Percentiles rank a stretch among this genome's conserved stretches.
Conservation (phyloP, 2,797 vertebrate genomes). For the Poecile montanus region DNA sequence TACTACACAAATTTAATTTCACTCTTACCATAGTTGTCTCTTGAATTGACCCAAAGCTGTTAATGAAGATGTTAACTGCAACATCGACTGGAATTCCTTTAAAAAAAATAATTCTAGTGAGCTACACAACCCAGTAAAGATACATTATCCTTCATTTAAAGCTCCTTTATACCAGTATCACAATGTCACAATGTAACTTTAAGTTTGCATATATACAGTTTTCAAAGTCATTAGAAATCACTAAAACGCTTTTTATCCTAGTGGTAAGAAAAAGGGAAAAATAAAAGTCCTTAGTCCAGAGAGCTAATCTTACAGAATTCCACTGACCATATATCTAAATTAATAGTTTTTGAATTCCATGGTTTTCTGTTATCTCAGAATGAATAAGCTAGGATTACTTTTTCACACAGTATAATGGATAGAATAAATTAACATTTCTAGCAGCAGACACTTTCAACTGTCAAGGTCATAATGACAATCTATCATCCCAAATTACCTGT, state of each 20-base stretch:
- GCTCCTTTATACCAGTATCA: neutral
- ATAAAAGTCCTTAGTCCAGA: neutral
- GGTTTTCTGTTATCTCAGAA: neutral
- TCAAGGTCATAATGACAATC: neutral
- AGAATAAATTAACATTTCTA: neutral
- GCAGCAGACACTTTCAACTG: neutral
- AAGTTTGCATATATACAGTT: neutral
- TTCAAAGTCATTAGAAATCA: neutral
- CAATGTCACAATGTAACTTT: neutral
- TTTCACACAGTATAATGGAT: neutral
- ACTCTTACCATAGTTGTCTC: conserved; percentile 97
- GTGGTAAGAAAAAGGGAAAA: neutral
- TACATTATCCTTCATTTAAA: neutral
- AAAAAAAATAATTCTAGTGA: conserved; percentile 3
- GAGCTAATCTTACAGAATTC: neutral
- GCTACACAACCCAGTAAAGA: neutral
- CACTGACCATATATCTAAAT: neutral
- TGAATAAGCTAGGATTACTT: neutral
- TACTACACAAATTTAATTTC: neutral
- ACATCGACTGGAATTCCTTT: conserved; percentile 96
- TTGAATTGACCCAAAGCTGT: conserved; percentile 99
- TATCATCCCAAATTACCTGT: neutral
- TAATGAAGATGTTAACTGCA: conserved; percentile 98
- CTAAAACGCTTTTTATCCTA: neutral
- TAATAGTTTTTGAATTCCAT: neutral